Base-by-base conservation (phyloP, 2,888 invertebrate species). In the Chymomyza amoena region DNA sequence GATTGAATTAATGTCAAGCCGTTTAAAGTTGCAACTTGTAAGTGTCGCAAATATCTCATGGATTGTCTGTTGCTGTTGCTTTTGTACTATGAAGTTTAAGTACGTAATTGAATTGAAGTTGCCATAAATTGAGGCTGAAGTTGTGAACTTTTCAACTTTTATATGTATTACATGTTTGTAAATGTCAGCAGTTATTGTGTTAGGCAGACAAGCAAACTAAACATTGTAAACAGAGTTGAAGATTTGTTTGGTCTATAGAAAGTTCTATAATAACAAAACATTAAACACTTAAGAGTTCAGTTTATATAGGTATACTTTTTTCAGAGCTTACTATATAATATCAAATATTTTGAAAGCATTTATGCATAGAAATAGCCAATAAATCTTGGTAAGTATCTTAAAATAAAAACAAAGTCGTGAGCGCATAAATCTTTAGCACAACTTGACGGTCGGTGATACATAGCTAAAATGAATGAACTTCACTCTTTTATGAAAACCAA, bases 111-210 rank as follows among this genome's bases (percentile, higher is more conserved):
- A 87, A 84, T 87, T 80, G 79, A 84, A 81, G 76, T 77, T 79
- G 80, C 66, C 63, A 64, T 69, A 66, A 73, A 69, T 65, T 77
- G 69, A 62, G 66, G 61, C 39, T 70, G 69, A 67, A 78, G 73
- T 62, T 73, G 69, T 84, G 87, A 84, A 84, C 87, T 84, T 84
- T 87, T 84, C 80, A 86, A 86, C 84, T 86, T 77, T 50, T 39
- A 57, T 32, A 9, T 32, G 32, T 32, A n/a, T n/a, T n/a, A 32
- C 7, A 32, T 57, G 10, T 57, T 45, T 45, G 39, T 32, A 45
- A 45, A 45, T 45, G 39, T 45, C 39, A 45, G 2, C 13, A 3
- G 6, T 13, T 45, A 13, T 45, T 45, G 10, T 10, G 13, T 45
- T 6, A 9, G n/a, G 32, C 32, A 45, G 39, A 13, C 25, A 25